phyloP scores from a whole-genome alignment of 2,888 invertebrate genomes.

The Beris chalybata region DNA sequence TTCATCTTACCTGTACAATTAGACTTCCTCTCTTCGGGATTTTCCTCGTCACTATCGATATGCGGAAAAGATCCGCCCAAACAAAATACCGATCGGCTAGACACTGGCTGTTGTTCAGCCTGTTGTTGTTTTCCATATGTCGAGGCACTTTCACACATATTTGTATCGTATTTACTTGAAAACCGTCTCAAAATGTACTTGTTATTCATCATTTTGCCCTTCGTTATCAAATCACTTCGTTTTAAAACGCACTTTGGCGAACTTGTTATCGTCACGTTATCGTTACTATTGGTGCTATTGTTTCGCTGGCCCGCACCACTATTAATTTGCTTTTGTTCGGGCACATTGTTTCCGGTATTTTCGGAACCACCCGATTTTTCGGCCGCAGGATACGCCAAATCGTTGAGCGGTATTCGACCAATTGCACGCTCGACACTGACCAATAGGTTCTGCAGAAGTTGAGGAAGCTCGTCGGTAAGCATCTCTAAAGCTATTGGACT shows the following conservation, averaged over 20 bases:
- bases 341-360: not conserved
- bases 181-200: conserved; percentile 54
- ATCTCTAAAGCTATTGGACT: conserved; percentile 55
- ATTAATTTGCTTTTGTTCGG: not conserved
- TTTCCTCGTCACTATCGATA: conserved; percentile 73
- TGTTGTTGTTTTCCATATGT: conserved; percentile 51
- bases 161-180: conserved; percentile 53
- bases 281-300: conserved; percentile 38
- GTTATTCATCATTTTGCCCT: conserved; percentile 55
- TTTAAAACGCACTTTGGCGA: conserved; percentile 56
- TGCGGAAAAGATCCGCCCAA: conserved; percentile 70
- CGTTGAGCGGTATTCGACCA: conserved; percentile 67
- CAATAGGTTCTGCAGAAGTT: conserved; percentile 66
- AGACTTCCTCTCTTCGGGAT: conserved; percentile 57
- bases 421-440: conserved; percentile 71
- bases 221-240: conserved; percentile 57
- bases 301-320: conserved; percentile 33
- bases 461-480: conserved; percentile 61
- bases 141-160: conserved; percentile 48
- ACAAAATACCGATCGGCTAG: conserved; percentile 62
- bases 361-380: conserved; percentile 49
- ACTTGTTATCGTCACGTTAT: conserved; percentile 50
- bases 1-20: conserved; percentile 38
- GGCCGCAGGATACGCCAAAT: conserved; percentile 64
- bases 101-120: conserved; percentile 49